A percentile compares a stretch with the other conserved stretches of the same genome.
Evolutionary conservation across 1,140 invertebrate species (phyloP).

Genomic region (Meloidogyne hapla): DNA sequence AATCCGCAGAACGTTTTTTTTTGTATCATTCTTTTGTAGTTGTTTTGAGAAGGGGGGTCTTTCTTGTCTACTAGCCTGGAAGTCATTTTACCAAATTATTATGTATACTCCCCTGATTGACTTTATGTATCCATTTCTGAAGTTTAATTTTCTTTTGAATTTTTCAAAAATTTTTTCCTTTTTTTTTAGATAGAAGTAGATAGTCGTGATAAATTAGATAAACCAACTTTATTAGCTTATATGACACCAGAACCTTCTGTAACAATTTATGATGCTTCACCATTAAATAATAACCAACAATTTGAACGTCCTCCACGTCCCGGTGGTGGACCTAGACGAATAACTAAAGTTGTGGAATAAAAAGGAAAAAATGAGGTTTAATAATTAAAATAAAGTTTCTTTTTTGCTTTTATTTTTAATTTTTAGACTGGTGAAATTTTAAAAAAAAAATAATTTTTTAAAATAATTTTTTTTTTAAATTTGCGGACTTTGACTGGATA

Average conservation of each 20-base stretch:
- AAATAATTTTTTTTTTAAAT: neutral
- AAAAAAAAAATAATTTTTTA: neutral
- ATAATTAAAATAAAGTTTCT: too few relatives aligned
- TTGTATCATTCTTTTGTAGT: too few relatives aligned
- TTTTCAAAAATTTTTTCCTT: neutral
- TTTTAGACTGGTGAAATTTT: neutral
- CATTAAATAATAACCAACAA: too few relatives aligned
- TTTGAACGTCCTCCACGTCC: conserved; percentile 42
- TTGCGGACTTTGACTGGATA: too few relatives aligned
- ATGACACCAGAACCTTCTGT: conserved; percentile 41
- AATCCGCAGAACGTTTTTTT: too few relatives aligned
- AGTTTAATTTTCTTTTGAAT: conserved; percentile 9
- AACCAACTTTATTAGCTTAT: conserved; percentile 46
- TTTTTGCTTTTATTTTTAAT: conserved; percentile 4
- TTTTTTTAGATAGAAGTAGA: conserved; percentile 61
- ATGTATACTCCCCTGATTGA: too few relatives aligned
- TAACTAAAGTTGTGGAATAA: conserved; percentile 45
- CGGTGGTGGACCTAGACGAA: conserved; percentile 39
- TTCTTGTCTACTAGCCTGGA: too few relatives aligned
- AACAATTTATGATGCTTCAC: neutral
- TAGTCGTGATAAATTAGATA: conserved; percentile 58
- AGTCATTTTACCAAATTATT: too few relatives aligned
- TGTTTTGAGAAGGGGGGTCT: too few relatives aligned
- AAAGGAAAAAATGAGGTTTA: neutral
- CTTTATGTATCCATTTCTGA: too few relatives aligned